A percentile compares a stretch with the other conserved stretches of the same genome.
Evolutionary conservation across 2,888 invertebrate genomes (phyloP).

Genomic region (Heliconius hortense): DNA sequence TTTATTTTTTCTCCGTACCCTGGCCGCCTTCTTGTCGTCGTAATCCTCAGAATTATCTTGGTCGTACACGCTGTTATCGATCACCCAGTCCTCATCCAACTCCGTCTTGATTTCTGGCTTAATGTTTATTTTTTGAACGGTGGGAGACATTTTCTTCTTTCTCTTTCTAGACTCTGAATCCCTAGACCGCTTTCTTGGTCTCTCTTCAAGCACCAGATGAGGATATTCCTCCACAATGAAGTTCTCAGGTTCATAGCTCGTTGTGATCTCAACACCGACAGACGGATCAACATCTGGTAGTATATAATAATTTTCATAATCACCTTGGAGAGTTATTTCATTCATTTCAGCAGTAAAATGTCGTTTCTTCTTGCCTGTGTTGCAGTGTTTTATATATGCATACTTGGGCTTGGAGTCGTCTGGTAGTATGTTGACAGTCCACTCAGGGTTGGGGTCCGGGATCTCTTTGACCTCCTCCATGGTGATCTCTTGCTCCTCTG

Average conservation of each 20-base stretch:
- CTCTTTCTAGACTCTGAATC: slow-evolving; percentile 46
- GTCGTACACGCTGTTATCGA: slow-evolving; percentile 66
- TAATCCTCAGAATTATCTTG: slow-evolving; percentile 61
- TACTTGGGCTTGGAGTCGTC: slow-evolving; percentile 69
- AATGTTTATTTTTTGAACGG: slow-evolving; percentile 51
- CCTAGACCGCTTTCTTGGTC: slow-evolving; percentile 60
- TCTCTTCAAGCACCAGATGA: slow-evolving; percentile 65
- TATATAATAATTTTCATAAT: slow-evolving; percentile 76
- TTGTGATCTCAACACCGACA: slow-evolving; percentile 70
- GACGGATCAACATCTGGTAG: slow-evolving; percentile 74
- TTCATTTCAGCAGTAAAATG: slow-evolving; percentile 75
- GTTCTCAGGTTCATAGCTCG: slow-evolving; percentile 72
- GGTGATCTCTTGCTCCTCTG: slow-evolving; percentile 73
- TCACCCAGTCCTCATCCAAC: slow-evolving; percentile 65
- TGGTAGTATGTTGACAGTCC: slow-evolving; percentile 72
- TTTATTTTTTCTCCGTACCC: slow-evolving; percentile 77
- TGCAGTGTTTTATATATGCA: slow-evolving; percentile 73
- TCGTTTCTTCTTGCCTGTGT: slow-evolving; percentile 68
- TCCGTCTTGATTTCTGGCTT: slow-evolving; percentile 52
- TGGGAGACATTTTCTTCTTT: slow-evolving; percentile 54
- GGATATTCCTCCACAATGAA: slow-evolving; percentile 72
- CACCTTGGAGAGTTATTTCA: slow-evolving; percentile 68
- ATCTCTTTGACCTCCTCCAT: slow-evolving; percentile 76
- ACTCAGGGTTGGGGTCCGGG: slow-evolving; percentile 59
- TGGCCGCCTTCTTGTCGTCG: slow-evolving; percentile 65